Base-by-base conservation (phyloP, 37 sponge, comb jelly and placozoan species). In the Dysidea cf. avara region DNA sequence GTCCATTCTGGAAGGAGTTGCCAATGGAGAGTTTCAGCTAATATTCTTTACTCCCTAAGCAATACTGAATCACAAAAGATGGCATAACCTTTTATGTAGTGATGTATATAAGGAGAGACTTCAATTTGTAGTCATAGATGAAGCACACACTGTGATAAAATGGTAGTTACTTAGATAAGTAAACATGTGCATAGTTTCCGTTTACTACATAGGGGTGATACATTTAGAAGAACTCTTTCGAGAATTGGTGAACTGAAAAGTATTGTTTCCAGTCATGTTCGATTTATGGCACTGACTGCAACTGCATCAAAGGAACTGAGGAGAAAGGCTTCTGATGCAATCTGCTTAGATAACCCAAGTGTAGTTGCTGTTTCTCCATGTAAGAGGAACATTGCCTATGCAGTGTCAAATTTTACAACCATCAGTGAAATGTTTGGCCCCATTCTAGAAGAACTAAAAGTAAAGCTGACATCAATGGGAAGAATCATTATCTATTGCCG, bases 231-330 rank as follows among this genome's bases (percentile, higher is more conserved):
- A 1, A 66, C 21, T 1, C 71, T 80, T 25, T 30, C 52, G 53
- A 16, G 51, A 14, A 39, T 80, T 38, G 81, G 81, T 20, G 71
- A 70, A 59, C 12, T 80, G 9, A 69, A 72, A 12, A 80, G 81
- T 25, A 9, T 80, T 0, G 21, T 80, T 7, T 72, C 81, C 6
- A 20, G 16, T 20, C 17, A 13, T 24, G 63, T 69, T 3, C 29
- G 49, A 32, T 32, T 80, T 18, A 80, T 79, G 80, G 70, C 71
- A 33, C 40, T 79, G 21, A 68, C 80, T 18, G 80, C 80, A 2
- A 79, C 78, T 21, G 57, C 58, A 20, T 57, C 80, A 25, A 31
- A 32, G 26, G 17, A 39, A 12, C 30, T 25, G 1, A 32, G 61
- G 25, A 25, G 20, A 13, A 25, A 7, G 20, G 62, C 69, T 21